Evolutionary conservation across 2,113 vertebrate species (phyloP).

Genomic region (Erythrolamprus reginae): DNA sequence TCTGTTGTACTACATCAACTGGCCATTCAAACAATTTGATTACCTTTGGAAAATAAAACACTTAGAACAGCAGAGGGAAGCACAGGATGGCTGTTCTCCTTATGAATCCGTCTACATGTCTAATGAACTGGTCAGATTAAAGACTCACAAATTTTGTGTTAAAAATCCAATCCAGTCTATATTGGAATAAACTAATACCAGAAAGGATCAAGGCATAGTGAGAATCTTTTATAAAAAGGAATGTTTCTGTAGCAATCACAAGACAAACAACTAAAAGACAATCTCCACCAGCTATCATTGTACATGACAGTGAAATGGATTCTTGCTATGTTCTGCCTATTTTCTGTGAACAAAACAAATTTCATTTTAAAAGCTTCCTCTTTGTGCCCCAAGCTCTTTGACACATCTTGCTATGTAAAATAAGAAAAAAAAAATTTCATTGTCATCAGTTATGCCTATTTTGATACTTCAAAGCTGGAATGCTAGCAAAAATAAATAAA

Average conservation of each 20-base stretch:
- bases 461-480: not conserved
- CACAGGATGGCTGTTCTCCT: not conserved
- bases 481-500: not conserved
- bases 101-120: not conserved
- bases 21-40: not conserved
- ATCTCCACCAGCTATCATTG: not conserved
- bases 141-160: not conserved
- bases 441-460: not conserved
- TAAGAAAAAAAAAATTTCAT: not conserved
- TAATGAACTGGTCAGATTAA: not conserved
- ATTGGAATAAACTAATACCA: not conserved
- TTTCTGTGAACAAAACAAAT: constrained; percentile 11
- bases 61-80: not conserved
- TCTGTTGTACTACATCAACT: not conserved
- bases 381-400: not conserved
- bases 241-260: not conserved
- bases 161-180: not conserved
- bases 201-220: not conserved
- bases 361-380: not conserved
- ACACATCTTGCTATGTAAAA: not conserved
- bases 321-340: not conserved
- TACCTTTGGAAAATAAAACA: not conserved
- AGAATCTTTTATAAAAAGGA: not conserved
- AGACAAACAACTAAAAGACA: not conserved
- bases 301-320: not conserved